A percentile compares a stretch with the other conserved stretches of the same genome.
Evolutionary conservation across 2,797 vertebrate species (phyloP).

Genomic region (Artibeus lituratus): DNA sequence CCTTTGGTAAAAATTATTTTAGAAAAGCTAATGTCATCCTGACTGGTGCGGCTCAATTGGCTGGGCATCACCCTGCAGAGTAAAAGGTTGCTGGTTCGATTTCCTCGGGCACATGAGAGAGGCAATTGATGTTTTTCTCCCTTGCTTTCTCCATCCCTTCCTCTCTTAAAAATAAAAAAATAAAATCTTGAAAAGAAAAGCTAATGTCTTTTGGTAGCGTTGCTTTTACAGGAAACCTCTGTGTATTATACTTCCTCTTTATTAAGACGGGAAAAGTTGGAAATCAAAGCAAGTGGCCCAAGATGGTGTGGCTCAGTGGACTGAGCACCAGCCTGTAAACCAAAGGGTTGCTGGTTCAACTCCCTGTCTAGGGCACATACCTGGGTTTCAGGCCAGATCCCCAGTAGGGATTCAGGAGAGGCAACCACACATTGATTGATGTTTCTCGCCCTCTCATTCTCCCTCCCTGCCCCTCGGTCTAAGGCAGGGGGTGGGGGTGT

Average conservation of each 20-base stretch:
- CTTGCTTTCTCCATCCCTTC: background rate
- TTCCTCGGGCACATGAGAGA: background rate
- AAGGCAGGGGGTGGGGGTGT: no score
- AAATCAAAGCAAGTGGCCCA: background rate
- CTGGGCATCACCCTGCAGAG: background rate
- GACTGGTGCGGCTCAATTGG: background rate
- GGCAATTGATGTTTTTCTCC: background rate
- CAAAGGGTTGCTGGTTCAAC: no score
- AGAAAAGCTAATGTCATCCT: conserved; percentile 1
- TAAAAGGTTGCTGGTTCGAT: background rate
- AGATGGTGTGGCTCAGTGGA: no score
- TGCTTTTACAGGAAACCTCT: conserved; percentile 15
- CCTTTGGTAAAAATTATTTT: conserved; percentile 24
- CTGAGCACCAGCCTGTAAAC: no score
- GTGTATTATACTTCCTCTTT: background rate
- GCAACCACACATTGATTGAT: background rate
- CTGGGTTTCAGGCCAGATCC: no score
- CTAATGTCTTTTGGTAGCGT: background rate
- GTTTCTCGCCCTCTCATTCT: background rate
- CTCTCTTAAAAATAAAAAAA: background rate
- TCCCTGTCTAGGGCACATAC: no score
- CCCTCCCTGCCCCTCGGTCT: no score
- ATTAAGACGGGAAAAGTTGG: background rate
- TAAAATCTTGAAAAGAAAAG: background rate
- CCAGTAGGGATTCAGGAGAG: no score